Evolutionary conservation across 1,140 invertebrate genomes (phyloP).

Genomic region (Saccostrea cuccullata): DNA sequence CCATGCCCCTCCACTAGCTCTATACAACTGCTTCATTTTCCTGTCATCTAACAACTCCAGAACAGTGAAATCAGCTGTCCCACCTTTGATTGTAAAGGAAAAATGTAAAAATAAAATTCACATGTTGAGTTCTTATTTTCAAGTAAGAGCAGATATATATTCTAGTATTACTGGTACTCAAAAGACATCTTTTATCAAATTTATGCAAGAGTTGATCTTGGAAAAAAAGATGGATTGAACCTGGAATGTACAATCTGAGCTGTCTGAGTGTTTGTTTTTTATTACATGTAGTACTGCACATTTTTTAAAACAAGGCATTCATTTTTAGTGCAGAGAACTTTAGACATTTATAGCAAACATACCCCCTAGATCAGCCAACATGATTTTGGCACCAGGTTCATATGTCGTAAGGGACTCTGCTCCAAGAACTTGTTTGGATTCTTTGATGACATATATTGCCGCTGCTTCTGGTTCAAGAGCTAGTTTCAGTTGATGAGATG

Average conservation of each 20-base stretch:
- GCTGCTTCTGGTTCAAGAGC: constrained; percentile 59
- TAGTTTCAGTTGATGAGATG: constrained; percentile 39
- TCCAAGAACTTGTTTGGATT: neutral
- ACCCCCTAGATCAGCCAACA: constrained; percentile 19
- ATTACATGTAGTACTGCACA: too few relatives aligned
- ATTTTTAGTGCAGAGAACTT: too few relatives aligned
- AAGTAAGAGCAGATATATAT: too few relatives aligned
- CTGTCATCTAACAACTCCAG: neutral
- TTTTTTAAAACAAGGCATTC: too few relatives aligned
- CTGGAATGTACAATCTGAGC: too few relatives aligned
- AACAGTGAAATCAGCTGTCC: constrained; percentile 42
- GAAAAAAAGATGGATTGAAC: too few relatives aligned
- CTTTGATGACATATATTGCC: constrained; percentile 47
- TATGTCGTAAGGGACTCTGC: neutral
- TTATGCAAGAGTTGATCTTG: too few relatives aligned
- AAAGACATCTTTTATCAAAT: too few relatives aligned
- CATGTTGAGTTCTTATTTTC: too few relatives aligned
- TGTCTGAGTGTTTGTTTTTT: too few relatives aligned
- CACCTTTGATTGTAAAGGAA: neutral
- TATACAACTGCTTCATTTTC: constrained; percentile 33
- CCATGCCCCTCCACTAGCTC: constrained; percentile 3
- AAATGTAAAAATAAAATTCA: too few relatives aligned
- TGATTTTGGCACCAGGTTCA: neutral
- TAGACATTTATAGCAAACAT: neutral
- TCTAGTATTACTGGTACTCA: too few relatives aligned